These are phyloP conservation scores for Pandion haliaetus DNA, from an alignment of 2,113 vertebrate species.

Conservation along the genomic window DNA sequence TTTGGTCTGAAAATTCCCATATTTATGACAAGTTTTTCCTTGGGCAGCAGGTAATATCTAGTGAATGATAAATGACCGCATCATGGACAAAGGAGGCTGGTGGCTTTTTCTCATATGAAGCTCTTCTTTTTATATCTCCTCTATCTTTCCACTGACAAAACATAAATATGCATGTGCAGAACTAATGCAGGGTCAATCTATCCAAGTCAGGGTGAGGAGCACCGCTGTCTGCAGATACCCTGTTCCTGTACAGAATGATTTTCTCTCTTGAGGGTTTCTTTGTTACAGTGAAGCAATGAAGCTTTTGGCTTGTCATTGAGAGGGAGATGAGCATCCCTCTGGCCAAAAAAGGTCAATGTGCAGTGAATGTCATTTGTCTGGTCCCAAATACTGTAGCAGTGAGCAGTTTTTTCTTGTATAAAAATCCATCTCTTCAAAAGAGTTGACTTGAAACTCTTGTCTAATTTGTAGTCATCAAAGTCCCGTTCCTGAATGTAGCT, in stretches of 20 bases:
- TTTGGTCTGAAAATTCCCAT: neutral
- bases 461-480: neutral
- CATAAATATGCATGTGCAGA: neutral
- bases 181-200: neutral
- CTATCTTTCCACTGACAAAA: neutral
- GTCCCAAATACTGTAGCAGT: neutral
- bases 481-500: neutral
- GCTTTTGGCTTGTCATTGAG: neutral
- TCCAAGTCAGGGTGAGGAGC: neutral
- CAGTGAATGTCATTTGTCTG: neutral
- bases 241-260: neutral
- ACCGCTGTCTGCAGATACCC: accelerated
- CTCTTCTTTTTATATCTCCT: neutral
- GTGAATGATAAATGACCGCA: neutral
- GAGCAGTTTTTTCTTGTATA: neutral
- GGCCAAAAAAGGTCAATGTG: neutral
- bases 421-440: neutral
- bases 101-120: neutral
- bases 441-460: neutral
- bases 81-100: neutral
- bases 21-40: neutral
- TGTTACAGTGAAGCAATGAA: neutral
- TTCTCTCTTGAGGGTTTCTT: neutral
- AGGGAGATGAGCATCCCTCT: neutral
- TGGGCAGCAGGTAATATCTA: neutral